Conservation (phyloP, 2,797 vertebrate genomes). For the Lacerta bilineata region DNA sequence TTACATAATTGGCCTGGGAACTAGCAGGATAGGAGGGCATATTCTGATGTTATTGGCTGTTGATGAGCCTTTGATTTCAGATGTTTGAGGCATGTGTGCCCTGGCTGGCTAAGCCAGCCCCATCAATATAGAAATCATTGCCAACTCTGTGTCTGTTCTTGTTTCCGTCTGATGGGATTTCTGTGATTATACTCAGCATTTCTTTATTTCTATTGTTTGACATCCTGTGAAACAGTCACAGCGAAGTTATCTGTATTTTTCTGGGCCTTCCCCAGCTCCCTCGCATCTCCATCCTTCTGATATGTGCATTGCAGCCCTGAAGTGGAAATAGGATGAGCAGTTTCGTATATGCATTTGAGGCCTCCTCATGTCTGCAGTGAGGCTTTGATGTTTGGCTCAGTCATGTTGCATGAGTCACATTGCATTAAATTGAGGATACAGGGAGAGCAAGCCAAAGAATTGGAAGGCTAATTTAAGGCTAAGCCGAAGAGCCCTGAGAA, state of each 20-base stretch:
- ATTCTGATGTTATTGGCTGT: background rate
- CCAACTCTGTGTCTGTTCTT: background rate
- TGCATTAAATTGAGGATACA: background rate
- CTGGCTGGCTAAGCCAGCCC: background rate
- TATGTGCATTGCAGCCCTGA: no score
- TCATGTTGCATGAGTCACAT: background rate
- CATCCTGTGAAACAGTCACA: background rate
- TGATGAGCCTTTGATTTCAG: constrained; percentile 21
- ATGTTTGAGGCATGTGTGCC: background rate
- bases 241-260: background rate
- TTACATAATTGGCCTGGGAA: background rate
- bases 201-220: background rate
- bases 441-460: background rate
- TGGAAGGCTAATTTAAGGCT: background rate
- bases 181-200: background rate
- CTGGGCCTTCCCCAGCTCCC: background rate
- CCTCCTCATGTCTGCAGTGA: background rate
- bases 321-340: background rate
- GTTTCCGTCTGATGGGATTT: background rate
- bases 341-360: no score
- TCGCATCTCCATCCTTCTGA: background rate
- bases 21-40: background rate
- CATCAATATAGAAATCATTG: background rate
- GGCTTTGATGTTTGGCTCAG: background rate
- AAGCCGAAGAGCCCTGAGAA: background rate